Percentiles rank a stretch among this genome's conserved stretches.
phyloP scores from a whole-genome alignment of 2,888 invertebrate species.

The Apotomis capreana region DNA sequence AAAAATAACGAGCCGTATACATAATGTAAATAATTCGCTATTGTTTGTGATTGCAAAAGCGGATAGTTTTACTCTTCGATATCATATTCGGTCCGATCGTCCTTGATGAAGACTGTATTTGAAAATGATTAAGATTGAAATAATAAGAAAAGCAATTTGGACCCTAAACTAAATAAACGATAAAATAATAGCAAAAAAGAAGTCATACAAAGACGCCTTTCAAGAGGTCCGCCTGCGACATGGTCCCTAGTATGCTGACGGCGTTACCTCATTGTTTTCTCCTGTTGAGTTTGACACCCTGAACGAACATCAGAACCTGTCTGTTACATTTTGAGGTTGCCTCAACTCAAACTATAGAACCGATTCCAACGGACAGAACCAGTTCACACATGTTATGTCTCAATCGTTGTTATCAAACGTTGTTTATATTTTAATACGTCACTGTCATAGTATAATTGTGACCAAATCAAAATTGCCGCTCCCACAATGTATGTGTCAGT shows the following conservation, averaged over 20 bases:
- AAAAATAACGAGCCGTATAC: not conserved
- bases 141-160: too few relatives aligned
- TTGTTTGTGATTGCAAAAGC: slow-evolving; percentile 16
- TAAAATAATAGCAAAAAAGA: too few relatives aligned
- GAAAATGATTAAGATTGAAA: too few relatives aligned
- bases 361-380: not conserved
- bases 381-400: not conserved
- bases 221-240: too few relatives aligned
- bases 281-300: too few relatives aligned
- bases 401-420: slow-evolving; percentile 19
- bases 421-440: not conserved
- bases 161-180: too few relatives aligned
- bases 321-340: not conserved
- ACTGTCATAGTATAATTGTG: slow-evolving; percentile 11
- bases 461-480: slow-evolving; percentile 11
- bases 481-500: slow-evolving; percentile 52
- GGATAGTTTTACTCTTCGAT: slow-evolving; percentile 6
- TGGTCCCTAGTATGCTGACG: too few relatives aligned
- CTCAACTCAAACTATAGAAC: not conserved
- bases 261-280: too few relatives aligned
- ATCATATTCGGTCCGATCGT: slow-evolving; percentile 7
- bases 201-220: too few relatives aligned
- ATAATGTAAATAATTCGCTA: slow-evolving; percentile 5
- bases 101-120: not conserved
- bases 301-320: not conserved